Conservation (phyloP, 2,797 vertebrate genomes). For the Hippocampus kuda region DNA sequence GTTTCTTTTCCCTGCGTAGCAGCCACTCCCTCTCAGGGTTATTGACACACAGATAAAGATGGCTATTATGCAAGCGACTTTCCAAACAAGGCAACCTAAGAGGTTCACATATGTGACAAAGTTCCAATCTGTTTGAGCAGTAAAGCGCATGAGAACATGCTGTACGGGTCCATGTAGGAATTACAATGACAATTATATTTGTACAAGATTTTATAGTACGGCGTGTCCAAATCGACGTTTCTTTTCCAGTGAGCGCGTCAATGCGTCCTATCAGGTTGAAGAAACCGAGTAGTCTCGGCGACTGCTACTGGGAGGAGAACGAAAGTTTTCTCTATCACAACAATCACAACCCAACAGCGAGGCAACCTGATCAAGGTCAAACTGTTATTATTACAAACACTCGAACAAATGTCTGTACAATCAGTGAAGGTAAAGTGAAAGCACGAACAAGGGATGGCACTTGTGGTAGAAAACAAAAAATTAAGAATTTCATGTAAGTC, state of each 20-base stretch:
- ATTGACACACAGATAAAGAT: constrained; percentile 38
- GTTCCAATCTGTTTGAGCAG: constrained; percentile 1
- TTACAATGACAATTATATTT: neutral
- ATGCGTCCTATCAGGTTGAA: neutral
- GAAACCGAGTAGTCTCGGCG: neutral
- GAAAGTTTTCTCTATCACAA: neutral
- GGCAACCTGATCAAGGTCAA: neutral
- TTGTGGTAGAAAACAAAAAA: neutral
- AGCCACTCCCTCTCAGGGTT: constrained; percentile 29
- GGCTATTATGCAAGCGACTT: constrained; percentile 23
- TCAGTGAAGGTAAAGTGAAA: neutral
- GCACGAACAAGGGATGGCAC: neutral
- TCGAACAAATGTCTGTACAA: neutral
- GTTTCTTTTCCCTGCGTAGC: constrained; percentile 5
- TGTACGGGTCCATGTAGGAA: neutral
- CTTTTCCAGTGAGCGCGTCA: neutral
- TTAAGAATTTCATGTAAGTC: no score
- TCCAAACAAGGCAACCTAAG: constrained; percentile 22
- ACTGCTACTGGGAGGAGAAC: neutral
- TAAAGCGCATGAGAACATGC: neutral
- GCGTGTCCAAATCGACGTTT: neutral
- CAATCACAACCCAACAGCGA: neutral
- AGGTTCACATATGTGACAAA: constrained; percentile 11
- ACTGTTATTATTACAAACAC: neutral
- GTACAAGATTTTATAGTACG: neutral